These are phyloP conservation scores for Psilopogon haemacephalus DNA, from an alignment of 2,113 vertebrate species.

Conservation along the genomic window DNA sequence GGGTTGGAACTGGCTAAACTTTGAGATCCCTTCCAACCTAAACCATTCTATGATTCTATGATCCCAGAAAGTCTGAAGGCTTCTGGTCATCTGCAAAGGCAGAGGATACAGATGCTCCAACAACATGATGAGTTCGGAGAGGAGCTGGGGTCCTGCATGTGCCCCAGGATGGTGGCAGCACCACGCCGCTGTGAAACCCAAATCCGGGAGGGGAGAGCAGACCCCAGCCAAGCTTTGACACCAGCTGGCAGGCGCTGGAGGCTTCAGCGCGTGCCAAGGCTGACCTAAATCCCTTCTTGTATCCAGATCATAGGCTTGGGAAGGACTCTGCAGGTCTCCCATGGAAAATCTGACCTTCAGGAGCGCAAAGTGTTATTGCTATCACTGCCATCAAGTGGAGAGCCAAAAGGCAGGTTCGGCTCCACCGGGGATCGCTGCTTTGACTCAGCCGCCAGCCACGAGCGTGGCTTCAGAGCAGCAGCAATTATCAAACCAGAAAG, in stretches of 20 bases:
- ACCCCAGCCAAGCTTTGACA: neutral
- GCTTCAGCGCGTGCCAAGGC: neutral
- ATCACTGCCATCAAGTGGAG: neutral
- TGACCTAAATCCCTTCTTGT: neutral
- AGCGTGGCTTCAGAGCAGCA: neutral
- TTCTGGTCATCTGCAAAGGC: neutral
- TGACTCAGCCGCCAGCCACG: neutral
- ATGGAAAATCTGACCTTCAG: neutral
- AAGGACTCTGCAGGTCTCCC: neutral
- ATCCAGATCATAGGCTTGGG: neutral
- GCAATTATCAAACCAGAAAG: neutral
- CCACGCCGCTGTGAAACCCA: rapidly evolving
- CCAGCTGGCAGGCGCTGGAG: neutral
- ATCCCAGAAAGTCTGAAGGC: neutral
- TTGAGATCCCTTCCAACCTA: no score
- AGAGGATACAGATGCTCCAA: neutral
- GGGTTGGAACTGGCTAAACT: no score
- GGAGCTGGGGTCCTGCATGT: neutral
- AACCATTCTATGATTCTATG: no score
- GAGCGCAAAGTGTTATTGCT: neutral
- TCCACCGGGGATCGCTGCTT: rapidly evolving
- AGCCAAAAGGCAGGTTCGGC: neutral
- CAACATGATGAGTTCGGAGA: neutral
- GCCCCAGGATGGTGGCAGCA: rapidly evolving
- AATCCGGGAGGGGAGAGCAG: neutral